Percentiles rank a stretch among this genome's conserved stretches.
Conservation (phyloP, 2,888 invertebrate species). For the Lasius platythorax region DNA sequence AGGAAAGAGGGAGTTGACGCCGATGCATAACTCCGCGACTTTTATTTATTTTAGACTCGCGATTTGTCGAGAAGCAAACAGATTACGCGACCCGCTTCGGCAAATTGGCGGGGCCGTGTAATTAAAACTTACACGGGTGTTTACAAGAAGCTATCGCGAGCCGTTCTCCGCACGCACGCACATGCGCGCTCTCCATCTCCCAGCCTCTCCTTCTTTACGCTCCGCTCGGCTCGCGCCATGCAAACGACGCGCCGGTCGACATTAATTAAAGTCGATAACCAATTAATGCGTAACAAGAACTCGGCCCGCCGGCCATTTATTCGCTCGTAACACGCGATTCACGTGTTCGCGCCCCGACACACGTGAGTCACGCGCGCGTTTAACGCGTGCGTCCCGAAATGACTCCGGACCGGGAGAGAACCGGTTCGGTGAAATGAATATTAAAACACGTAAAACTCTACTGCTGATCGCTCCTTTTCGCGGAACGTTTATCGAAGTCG, state of each 20-base stretch:
- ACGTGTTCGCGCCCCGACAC: neutral
- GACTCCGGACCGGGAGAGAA: neutral
- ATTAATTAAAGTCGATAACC: conserved; percentile 59
- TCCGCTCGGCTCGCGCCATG: conserved; percentile 32
- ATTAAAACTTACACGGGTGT: conserved; percentile 49
- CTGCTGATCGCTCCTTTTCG: conserved; percentile 1
- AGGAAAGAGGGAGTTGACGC: neutral
- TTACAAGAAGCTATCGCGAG: conserved; percentile 28
- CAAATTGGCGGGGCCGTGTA: conserved; percentile 48
- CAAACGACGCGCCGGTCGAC: conserved; percentile 41
- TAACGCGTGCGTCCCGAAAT: conserved; percentile 14
- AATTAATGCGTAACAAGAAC: conserved; percentile 57
- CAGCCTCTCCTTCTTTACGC: neutral
- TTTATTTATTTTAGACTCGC: conserved; percentile 5
- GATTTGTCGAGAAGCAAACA: conserved; percentile 13
- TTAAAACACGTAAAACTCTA: conserved; percentile 24
- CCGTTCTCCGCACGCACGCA: conserved; percentile 12
- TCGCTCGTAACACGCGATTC: conserved; percentile 46
- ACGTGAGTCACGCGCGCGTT: conserved; percentile 38
- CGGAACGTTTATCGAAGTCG: neutral
- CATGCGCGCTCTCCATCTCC: neutral
- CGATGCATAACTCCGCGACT: conserved; percentile 17
- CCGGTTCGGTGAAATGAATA: conserved; percentile 29
- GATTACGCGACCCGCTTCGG: conserved; percentile 16
- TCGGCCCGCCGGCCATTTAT: conserved; percentile 40